These are phyloP conservation scores for Pogonomyrmex barbatus DNA, from an alignment of 1,140 invertebrate species.

Conservation along the genomic window DNA sequence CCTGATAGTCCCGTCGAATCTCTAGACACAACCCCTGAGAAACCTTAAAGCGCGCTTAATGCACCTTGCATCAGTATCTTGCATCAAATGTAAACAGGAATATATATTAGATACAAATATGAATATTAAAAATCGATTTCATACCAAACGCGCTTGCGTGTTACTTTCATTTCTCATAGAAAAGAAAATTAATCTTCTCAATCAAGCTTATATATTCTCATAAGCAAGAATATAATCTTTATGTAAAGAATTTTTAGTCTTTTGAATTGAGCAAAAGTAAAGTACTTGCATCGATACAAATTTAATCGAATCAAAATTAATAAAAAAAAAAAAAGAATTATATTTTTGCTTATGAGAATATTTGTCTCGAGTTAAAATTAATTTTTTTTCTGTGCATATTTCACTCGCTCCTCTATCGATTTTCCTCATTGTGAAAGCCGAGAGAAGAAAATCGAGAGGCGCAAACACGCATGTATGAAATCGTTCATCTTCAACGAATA, in stretches of 20 bases:
- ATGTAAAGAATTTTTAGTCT: too few relatives aligned
- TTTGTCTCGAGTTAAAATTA: too few relatives aligned
- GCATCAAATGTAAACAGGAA: background rate
- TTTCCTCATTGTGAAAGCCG: background rate
- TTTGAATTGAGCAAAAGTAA: too few relatives aligned
- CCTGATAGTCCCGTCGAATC: conserved; percentile 58
- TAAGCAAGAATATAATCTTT: too few relatives aligned
- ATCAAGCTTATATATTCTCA: too few relatives aligned
- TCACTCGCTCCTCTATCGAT: background rate
- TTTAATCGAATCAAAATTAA: too few relatives aligned
- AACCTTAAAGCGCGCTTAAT: conserved; percentile 52
- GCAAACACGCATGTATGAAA: background rate
- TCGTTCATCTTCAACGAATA: background rate
- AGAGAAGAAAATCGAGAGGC: background rate
- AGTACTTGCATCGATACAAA: too few relatives aligned
- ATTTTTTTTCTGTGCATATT: background rate
- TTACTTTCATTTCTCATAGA: background rate
- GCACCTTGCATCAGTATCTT: conserved; percentile 65
- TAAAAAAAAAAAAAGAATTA: too few relatives aligned
- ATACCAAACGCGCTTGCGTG: background rate
- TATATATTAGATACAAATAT: conserved; percentile 15
- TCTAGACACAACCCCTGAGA: conserved; percentile 50
- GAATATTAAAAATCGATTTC: background rate
- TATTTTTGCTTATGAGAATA: too few relatives aligned
- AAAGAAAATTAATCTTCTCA: too few relatives aligned